Evolutionary conservation across 2,888 invertebrate genomes (phyloP), one percentile per base, ranked within the genome.

Genomic region (Andrena chrysosceles): DNA sequence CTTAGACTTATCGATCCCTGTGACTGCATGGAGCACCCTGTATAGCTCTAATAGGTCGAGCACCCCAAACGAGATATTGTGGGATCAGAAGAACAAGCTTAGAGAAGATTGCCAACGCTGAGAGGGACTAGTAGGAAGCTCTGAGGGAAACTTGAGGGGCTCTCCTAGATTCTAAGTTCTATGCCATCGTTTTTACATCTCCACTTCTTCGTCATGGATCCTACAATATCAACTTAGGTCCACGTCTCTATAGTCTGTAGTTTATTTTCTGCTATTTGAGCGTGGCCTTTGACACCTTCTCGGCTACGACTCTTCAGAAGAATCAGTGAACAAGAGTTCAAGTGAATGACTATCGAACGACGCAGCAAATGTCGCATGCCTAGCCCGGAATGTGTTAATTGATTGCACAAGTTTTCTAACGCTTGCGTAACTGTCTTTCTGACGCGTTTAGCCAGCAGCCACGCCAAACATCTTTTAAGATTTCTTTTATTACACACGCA

Each of bases 21-120:
- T 23, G 26, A 67, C 48, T 48, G 81, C 81, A 81, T 67, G 81
- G 13, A 35, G 33, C 52, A 42, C 10, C 69, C 64, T 56, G 56
- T 42, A 10, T 8, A 56, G 2, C 13, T 35, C 8, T 49, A 20
- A 49, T n/a, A 26, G 23, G 13, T 35, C 10, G 10, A 66, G 33
- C 52, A 60, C n/a, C 26, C 33, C 13, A 6, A 33, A 31, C 6
- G 29, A 68, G 13, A 42, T 81, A 80, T 48, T 68, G 81, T 72
- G 13, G 48, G 23, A 72, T 26, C 54, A n/a, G 3, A 16, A 29
- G n/a, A 8, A 56, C 23, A 56, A 54, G 8, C 54, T 16, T 54
- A 54, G 8, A 54, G n/a, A 20, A 54, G 20, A 20, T 20, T 20
- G 20, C 1, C 29, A n/a, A 60, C 2, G n/a, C n/a, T 35, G 33